Base-by-base conservation (phyloP, 2,113 vertebrate genomes). In the Bambusicola thoracicus region DNA sequence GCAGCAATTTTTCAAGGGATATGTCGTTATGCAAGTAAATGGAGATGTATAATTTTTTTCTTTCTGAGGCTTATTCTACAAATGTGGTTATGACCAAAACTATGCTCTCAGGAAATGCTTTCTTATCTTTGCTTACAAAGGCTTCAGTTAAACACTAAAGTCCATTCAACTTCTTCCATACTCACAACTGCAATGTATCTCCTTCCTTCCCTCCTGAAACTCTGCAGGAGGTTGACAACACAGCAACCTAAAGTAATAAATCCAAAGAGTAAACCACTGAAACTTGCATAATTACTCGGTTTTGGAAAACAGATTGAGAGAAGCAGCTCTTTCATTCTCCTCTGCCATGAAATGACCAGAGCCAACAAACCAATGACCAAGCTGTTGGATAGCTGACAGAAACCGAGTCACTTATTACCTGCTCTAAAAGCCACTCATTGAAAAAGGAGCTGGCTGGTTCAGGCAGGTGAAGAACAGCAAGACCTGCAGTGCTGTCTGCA, bases 261-360 rank as follows among this genome's bases (percentile, higher is more conserved):
- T 21, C 72, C 85, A 92, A 53, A 38, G 49, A 89, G 46, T 58
- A 88, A 87, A 81, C 24, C 67, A 88, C 41, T 72, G 72, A 94
- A 82, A 27, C 36, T 88, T 78, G 34, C 62, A 59, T 90, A 85
- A 90, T 88, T 90, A 72, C 58, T 80, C 41, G 63, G 3, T 85
- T 70, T 85, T 49, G 85, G 55, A 93, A 63, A 32, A 75, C 25
- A 70, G 40, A 29, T 48, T 68, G 61, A 51, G 92, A 68, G 92
- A 85, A 38, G 15, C 56, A 92, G 41, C n/a, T 81, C 49, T 95
- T 96, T 84, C 68, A 80, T 87, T 93, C 66, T 88, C 70, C 32
- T 62, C 62, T 68, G 59, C 67, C 51, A 43, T 89, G 73, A 94
- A 95, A 74, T 40, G n/a, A 25, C 58, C 61, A 83, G 53, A 92